Base-by-base conservation (phyloP, 1,140 invertebrate genomes). In the Choristoneura fumiferana region DNA sequence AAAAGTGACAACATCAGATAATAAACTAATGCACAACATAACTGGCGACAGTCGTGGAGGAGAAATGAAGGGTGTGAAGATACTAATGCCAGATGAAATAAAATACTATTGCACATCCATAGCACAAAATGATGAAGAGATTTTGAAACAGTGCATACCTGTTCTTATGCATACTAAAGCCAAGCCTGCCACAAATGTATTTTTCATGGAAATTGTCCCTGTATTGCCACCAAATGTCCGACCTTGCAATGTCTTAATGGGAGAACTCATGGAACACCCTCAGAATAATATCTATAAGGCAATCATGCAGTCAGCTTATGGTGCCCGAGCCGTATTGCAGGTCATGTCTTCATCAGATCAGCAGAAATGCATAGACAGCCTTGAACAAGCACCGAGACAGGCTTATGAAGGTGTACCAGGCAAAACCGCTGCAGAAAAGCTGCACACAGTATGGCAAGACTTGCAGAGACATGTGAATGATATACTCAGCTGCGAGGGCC, bases 171-270 rank as follows among this genome's bases (percentile, higher is more conserved):
- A 81, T 78, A 36, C 87, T 8, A 85, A 91, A 0, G 63, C 68
- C 0, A 78, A 92, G 63, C 89, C 92, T 78, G 94, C 97, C 0
- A 95, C 96, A 8, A 96, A 99, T 90, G 79, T 96, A 49, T 97
- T 99, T 79, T 99, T 98, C 71, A 91, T 97, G 67, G 93, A 96
- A 60, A 87, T 94, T 0, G 80, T 99, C 37, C 92, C 95, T 6
- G 97, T 99, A 1, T 91, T 96, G 22, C 98, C 98, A 10, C 93
- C 95, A 0, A 94, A 94, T 76, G 95, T 95, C 12, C 91, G 98
- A 71, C 98, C 98, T 4, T 90, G 91, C 34, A 94, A 94, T 77
- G 81, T 93, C 40, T 73, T 96, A 34, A 91, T 92, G 60, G 94
- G 93, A 39, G 92, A 94, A 76, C 87, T 95, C 18, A 90, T 94